Conservation (phyloP, 2,888 invertebrate species). For the Leptopilina drosophilae region DNA sequence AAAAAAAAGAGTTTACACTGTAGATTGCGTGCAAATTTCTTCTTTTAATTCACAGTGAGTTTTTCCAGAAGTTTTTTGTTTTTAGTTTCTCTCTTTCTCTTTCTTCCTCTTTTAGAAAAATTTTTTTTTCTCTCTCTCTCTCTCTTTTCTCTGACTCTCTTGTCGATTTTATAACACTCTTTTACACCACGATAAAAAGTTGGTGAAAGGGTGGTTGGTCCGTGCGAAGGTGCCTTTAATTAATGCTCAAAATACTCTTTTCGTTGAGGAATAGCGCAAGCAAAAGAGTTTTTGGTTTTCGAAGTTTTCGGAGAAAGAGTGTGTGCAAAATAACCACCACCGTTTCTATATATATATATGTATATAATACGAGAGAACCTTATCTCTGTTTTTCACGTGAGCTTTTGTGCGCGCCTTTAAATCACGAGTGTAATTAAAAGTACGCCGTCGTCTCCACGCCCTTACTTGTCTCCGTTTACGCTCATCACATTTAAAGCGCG, state of each 20-base stretch:
- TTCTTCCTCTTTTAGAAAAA: too few relatives aligned
- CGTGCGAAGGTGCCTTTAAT: slow-evolving; percentile 33
- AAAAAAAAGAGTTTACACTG: not conserved
- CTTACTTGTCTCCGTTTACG: slow-evolving; percentile 44
- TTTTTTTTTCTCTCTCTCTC: too few relatives aligned
- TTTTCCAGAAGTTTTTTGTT: too few relatives aligned
- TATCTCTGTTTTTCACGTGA: slow-evolving; percentile 50
- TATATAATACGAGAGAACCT: slow-evolving; percentile 15
- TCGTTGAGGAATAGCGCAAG: slow-evolving; percentile 18
- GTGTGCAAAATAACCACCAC: not conserved
- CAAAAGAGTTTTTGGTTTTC: slow-evolving; percentile 13
- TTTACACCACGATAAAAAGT: slow-evolving; percentile 48
- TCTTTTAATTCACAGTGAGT: too few relatives aligned
- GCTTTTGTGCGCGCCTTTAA: slow-evolving; percentile 48
- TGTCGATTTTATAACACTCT: too few relatives aligned
- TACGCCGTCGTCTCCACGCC: slow-evolving; percentile 62
- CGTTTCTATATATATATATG: not conserved
- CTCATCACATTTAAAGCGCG: slow-evolving; percentile 40
- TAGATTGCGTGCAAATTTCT: too few relatives aligned
- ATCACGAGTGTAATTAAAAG: slow-evolving; percentile 70
- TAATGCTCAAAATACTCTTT: slow-evolving; percentile 49
- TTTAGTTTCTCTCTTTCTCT: too few relatives aligned
- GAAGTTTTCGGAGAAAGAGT: slow-evolving; percentile 6
- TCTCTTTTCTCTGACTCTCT: too few relatives aligned
- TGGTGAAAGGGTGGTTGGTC: slow-evolving; percentile 41